Percentiles rank a stretch among this genome's conserved stretches.
phyloP scores from a whole-genome alignment of 92 coral and sea anemone species.

The Zoanthus solanderi region DNA sequence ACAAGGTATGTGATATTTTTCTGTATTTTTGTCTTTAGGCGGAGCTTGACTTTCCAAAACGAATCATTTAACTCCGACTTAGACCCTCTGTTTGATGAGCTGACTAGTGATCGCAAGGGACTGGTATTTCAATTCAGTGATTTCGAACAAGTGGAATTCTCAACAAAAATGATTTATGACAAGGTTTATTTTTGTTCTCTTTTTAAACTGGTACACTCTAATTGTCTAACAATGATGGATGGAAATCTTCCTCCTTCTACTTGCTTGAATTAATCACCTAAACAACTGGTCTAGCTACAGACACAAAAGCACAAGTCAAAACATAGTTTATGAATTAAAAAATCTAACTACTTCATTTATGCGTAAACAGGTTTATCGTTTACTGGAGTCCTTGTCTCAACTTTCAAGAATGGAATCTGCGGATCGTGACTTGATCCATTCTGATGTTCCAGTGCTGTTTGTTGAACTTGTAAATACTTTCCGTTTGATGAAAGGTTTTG shows the following conservation, averaged over 20 bases:
- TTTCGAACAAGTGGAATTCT: neutral
- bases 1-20: neutral
- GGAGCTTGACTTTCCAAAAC: conserved; percentile 17
- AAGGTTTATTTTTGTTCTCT: neutral
- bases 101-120: conserved; percentile 6
- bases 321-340: neutral
- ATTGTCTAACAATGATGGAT: too few species aligned
- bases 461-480: conserved; percentile 40
- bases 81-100: neutral
- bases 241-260: too few species aligned
- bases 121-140: conserved; percentile 22
- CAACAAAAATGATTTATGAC: neutral
- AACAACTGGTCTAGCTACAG: too few species aligned
- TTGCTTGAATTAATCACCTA: too few species aligned
- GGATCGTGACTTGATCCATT: conserved; percentile 14
- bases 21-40: neutral
- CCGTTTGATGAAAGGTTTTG: neutral
- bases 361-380: conserved; percentile 7
- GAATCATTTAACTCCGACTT: neutral
- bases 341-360: neutral
- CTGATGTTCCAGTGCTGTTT: conserved; percentile 26
- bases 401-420: neutral
- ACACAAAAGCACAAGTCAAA: too few species aligned
- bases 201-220: neutral
- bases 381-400: neutral